Evolutionary conservation across 2,113 vertebrate genomes (phyloP), one percentile per base, ranked within the genome.

Genomic region (Pachypanchax playfairii): DNA sequence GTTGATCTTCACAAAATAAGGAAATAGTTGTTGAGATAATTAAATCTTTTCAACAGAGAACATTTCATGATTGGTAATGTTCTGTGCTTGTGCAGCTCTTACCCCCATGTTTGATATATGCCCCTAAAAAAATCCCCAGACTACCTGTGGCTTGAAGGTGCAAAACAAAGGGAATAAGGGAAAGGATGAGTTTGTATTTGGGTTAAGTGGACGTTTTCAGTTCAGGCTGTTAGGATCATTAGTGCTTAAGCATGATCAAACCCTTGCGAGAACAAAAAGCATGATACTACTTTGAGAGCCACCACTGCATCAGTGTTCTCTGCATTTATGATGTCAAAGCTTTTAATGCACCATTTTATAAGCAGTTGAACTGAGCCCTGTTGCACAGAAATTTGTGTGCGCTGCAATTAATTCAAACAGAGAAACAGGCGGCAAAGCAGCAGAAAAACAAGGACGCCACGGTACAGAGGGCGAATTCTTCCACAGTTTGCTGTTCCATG

Each of bases 391-490:
- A 2, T 64, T 61, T 21, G 28, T 75, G 22, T 54, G 49, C 65
- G 35, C 42, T 38, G 68, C 61, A 47, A 61, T 50, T 4, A 8
- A 63, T 72, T 70, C 41, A 22, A 80, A 63, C 46, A 33, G 72
- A 15, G 44, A 75, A 53, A 52, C 24, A 29, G 31, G 38, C 33
- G 7, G 49, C 38, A 73, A 47, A 65, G 72, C 56, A 20, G 54
- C 57, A 54, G 20, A 66, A 76, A 82, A 76, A 82, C 71, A 75
- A 85, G 79, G 70, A 71, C 73, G 43, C 29, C 1, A 4, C 38
- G n/a, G 57, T 61, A 55, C 50, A 69, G 56, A 66, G 79, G 80
- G 75, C 38, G 2, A 59, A 84, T 78, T 82, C 72, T 73, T 83
- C 77, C 81, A 77, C 77, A 75, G 66, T 79, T 73, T 47, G 50